These are phyloP conservation scores for Cataglyphis cursor DNA, from an alignment of 2,888 invertebrate genomes.

Conservation along the genomic window DNA sequence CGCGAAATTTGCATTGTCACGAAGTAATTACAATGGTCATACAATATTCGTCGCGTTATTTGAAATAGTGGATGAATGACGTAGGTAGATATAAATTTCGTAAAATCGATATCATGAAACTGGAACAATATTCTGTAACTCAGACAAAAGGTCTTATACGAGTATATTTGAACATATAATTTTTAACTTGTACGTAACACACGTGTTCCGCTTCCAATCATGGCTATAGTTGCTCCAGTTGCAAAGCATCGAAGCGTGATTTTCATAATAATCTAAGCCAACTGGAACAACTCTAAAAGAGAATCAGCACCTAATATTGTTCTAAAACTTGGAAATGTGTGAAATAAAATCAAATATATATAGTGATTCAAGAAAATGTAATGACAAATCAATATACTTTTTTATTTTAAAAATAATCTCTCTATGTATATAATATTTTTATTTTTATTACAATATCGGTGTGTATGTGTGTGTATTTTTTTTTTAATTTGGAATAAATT, in stretches of 20 bases:
- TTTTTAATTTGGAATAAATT: background rate
- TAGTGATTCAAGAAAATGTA: background rate
- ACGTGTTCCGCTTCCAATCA: conserved; percentile 37
- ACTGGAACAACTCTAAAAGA: background rate
- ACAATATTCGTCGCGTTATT: background rate
- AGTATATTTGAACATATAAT: conserved; percentile 40
- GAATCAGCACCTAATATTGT: background rate
- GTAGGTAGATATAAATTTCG: conserved; percentile 28
- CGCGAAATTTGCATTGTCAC: conserved; percentile 27
- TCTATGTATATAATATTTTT: background rate
- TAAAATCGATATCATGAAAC: conserved; percentile 36
- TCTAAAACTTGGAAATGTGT: background rate
- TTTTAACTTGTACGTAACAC: conserved; percentile 13
- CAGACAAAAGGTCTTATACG: conserved; percentile 9
- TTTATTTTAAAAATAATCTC: background rate
- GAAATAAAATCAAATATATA: background rate
- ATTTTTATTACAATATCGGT: background rate
- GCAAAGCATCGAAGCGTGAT: conserved; percentile 34
- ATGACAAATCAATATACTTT: background rate
- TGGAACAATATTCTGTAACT: conserved; percentile 25
- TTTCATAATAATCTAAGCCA: conserved; percentile 18
- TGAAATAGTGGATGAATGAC: background rate
- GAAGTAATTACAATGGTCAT: background rate
- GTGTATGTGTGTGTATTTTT: background rate
- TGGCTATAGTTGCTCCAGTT: conserved; percentile 39